Conservation (phyloP, 2,888 invertebrate species). For the Pseudanteris insignis region DNA sequence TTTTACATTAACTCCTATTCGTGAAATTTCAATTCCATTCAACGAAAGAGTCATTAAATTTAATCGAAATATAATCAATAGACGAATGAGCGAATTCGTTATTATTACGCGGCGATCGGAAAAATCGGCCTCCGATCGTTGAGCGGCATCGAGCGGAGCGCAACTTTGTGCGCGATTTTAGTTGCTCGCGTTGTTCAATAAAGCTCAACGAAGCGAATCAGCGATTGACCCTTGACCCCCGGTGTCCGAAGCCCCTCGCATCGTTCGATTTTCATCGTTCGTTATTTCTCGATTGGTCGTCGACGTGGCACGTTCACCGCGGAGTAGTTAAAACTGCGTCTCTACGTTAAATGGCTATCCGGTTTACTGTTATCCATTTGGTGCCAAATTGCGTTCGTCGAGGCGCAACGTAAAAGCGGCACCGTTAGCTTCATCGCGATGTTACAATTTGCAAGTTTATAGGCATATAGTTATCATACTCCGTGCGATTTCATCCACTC, state of each 20-base stretch:
- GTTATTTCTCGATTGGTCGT: conserved; percentile 2
- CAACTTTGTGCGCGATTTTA: neutral
- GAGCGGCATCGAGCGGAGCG: too few species aligned
- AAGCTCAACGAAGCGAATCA: too few species aligned
- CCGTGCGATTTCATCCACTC: neutral
- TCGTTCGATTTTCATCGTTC: neutral
- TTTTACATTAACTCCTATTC: too few species aligned
- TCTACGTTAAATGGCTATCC: conserved; percentile 9
- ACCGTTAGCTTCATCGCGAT: conserved; percentile 18
- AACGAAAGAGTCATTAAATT: too few species aligned
- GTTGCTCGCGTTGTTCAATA: too few species aligned
- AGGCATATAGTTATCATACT: conserved; percentile 22
- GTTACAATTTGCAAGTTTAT: conserved; percentile 36
- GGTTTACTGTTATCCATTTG: conserved; percentile 25
- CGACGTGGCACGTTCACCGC: conserved; percentile 1
- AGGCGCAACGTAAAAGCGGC: conserved; percentile 5
- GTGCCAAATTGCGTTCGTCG: conserved; percentile 17
- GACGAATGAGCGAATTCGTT: too few species aligned
- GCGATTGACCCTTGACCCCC: too few species aligned
- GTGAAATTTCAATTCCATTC: too few species aligned
- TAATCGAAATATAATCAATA: too few species aligned
- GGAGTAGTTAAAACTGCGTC: neutral
- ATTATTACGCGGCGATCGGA: too few species aligned
- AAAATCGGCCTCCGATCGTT: too few species aligned
- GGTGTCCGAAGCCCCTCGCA: neutral